Evolutionary conservation across 2,888 invertebrate species (phyloP), one percentile per base, ranked within the genome.

Genomic region (Caenorhabditis sinica): DNA sequence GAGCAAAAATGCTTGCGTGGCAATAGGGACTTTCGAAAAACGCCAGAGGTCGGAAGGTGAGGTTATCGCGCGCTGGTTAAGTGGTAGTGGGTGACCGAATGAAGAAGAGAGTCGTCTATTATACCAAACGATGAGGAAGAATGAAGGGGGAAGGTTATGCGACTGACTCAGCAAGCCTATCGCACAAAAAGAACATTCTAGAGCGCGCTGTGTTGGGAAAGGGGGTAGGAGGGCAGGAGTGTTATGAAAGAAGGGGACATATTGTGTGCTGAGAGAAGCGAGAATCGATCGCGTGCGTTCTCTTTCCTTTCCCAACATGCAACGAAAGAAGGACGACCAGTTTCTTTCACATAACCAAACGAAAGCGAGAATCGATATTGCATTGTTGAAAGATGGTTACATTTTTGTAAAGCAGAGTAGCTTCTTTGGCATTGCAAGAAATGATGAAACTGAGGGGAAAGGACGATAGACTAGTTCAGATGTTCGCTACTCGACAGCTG

Each of bases 161-260:
- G 40, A 40, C 49, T 69, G 68, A 76, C 23, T 69, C 76, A 69
- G 75, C 75, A 66, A 43, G 23, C 40, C 43, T 15, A 58, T 45
- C 58, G 36, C 43, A 75, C 68, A 75, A 36, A 58, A 75, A 76
- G 76, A 76, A 76, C 66, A 69, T 69, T 76, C 76, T 76, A 69
- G 75, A 76, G 76, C 25, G 75, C 49, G 75, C 49, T 76, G 75
- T 68, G 75, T 49, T 23, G 58, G 75, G 58, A 15, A 43, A 60
- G 33, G n/a, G 30, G 63, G 28, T 8, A 20, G 63, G 53, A 33
- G 53, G 58, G 53, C 36, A 58, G 30, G 51, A 40, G 61, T 60
- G 51, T 69, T 76, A 49, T 61, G 68, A 60, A 66, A 76, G 53
- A 76, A 45, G 43, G 43, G 72, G 40, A 17, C 30, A 75, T 28